Conservation (phyloP, 2,888 invertebrate species). For the Drosophila recens region DNA sequence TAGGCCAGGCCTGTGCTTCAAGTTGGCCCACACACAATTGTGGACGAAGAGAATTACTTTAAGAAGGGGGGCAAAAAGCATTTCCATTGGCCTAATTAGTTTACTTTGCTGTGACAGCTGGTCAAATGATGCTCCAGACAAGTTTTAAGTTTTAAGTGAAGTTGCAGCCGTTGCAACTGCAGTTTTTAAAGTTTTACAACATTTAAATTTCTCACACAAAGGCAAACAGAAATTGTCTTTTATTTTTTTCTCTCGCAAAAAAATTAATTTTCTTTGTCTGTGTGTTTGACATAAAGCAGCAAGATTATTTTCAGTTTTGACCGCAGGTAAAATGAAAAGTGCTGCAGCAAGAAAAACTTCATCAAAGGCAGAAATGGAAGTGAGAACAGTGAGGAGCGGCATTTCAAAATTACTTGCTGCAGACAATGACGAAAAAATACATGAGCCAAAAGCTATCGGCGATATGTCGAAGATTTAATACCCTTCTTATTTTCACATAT, state of each 20-base stretch:
- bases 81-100: constrained; percentile 59
- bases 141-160: constrained; percentile 8
- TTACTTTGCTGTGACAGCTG: constrained; percentile 60
- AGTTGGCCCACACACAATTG: constrained; percentile 9
- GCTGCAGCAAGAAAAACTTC: constrained; percentile 25
- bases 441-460: not conserved
- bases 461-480: not conserved
- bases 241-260: not conserved
- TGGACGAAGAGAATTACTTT: constrained; percentile 5
- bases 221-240: constrained; percentile 2
- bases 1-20: not conserved
- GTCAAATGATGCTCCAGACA: constrained; percentile 45
- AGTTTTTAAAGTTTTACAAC: constrained; percentile 22
- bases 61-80: constrained; percentile 8
- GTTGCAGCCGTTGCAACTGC: constrained; percentile 6
- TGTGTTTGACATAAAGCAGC: constrained; percentile 15
- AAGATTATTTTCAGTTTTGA: constrained; percentile 25
- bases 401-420: constrained; percentile 35
- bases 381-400: constrained; percentile 4
- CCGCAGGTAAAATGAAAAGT: constrained; percentile 25
- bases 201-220: constrained; percentile 7
- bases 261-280: constrained; percentile 33
- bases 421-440: constrained; percentile 10
- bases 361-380: constrained; percentile 32
- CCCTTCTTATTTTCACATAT: not conserved